Base-by-base conservation (phyloP, 2,888 invertebrate species). In the Chloroclysta siterata region DNA sequence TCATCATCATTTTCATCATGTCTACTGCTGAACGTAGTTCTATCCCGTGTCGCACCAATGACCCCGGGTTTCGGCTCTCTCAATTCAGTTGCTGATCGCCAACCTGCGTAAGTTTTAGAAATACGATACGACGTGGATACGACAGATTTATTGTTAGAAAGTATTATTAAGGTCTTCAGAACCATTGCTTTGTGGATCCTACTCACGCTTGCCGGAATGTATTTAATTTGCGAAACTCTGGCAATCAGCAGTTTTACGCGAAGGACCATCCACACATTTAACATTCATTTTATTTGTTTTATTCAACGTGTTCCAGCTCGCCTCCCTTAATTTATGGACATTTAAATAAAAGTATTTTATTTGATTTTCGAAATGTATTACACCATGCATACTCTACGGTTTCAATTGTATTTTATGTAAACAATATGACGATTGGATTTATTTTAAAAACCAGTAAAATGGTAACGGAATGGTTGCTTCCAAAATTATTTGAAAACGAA, bases 331-430 rank as follows among this genome's bases (percentile, higher is more conserved):
- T 64, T 60, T 56, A 64, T 64, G 64, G 53, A 64, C 55, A 64
- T 64, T 60, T 56, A 48, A 64, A 64, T 60, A 60, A 64, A 64
- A 64, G 33, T 22, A 56, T 56, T 60, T 64, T 60, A 64, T 60
- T 60, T 64, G 64, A 64, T 60, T 60, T 44, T 53, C 44, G 53
- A 36, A 56, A 56, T 33, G 56, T 60, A 55, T 59, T 60, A 60
- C 55, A 59, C 42, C 41, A 64, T 60, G 60, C 55, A 64, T 60
- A 60, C 55, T 52, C 51, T 55, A 39, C 41, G 39, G 10, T 42
- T 48, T 47, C 2, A 46, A 54, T 46, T 58, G 28, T 51, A 14
- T 46, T 46, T 42, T 51, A 11, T 41, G 4, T 33, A 50, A 50
- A 50, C 50, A 29, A 29, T 29, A 4, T 14, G 3, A 50, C n/a